phyloP scores from a whole-genome alignment of 92 coral and sea anemone species.

The Blastomussa wellsi region DNA sequence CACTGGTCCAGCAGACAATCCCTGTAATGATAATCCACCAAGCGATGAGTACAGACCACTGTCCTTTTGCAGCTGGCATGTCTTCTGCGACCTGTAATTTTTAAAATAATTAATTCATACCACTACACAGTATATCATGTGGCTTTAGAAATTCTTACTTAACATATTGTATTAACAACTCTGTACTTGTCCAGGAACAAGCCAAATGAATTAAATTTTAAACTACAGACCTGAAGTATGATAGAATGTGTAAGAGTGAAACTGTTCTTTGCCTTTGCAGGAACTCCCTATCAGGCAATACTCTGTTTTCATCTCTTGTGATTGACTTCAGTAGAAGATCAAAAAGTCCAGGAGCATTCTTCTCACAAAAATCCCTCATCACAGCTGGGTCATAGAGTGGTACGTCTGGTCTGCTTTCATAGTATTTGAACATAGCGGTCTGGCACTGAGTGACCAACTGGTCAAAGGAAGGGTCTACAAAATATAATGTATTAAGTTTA shows the following conservation, averaged over 20 bases:
- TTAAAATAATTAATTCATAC: background rate
- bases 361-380: conserved; percentile 43
- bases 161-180: background rate
- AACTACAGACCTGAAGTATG: conserved; percentile 55
- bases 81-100: conserved; percentile 50
- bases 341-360: conserved; percentile 57
- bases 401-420: conserved; percentile 26
- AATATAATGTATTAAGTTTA: background rate
- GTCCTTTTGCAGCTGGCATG: conserved; percentile 66
- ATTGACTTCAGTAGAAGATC: conserved; percentile 36
- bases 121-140: background rate
- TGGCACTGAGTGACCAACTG: conserved; percentile 54
- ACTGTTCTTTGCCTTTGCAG: conserved; percentile 58
- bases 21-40: conserved; percentile 43
- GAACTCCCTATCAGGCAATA: conserved; percentile 38
- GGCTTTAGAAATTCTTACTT: background rate
- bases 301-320: conserved; percentile 45
- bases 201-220: conserved; percentile 19
- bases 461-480: conserved; percentile 37
- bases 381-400: conserved; percentile 54
- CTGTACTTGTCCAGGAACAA: background rate
- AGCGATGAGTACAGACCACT: conserved; percentile 39
- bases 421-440: conserved; percentile 37
- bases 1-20: conserved; percentile 48
- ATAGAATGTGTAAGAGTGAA: conserved; percentile 46